phyloP scores from a whole-genome alignment of 2,888 invertebrate genomes.

The Mythimna ferrago region DNA sequence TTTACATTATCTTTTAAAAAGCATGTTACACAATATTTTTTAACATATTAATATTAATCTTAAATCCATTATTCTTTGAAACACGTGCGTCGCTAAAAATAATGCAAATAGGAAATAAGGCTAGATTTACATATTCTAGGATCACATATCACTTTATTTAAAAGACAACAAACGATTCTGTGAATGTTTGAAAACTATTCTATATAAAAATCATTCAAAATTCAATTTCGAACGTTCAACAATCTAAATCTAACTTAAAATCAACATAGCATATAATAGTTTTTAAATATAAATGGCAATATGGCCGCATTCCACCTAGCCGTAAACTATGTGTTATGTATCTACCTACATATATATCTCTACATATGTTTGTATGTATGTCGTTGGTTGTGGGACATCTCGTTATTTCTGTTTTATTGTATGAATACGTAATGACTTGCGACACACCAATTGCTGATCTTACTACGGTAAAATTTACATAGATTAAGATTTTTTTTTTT shows the following conservation, averaged over 20 bases:
- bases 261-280: background rate
- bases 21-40: background rate
- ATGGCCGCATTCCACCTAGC: constrained; percentile 39
- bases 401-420: constrained; percentile 89
- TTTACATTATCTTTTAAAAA: constrained; percentile 18
- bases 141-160: background rate
- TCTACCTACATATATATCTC: constrained; percentile 38
- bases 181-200: background rate
- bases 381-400: constrained; percentile 73
- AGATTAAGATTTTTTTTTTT: constrained; percentile 70
- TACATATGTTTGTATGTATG: constrained; percentile 60
- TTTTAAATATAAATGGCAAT: constrained; percentile 50
- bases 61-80: background rate
- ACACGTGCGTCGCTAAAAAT: background rate
- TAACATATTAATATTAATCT: constrained; percentile 26
- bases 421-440: constrained; percentile 88
- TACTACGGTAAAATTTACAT: constrained; percentile 80
- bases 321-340: constrained; percentile 36
- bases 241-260: background rate
- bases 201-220: background rate
- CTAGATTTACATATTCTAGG: background rate
- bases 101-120: background rate
- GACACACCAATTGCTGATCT: constrained; percentile 87
- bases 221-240: background rate
- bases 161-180: background rate